Conservation (phyloP, 2,113 vertebrate species). For the Spea bombifrons region DNA sequence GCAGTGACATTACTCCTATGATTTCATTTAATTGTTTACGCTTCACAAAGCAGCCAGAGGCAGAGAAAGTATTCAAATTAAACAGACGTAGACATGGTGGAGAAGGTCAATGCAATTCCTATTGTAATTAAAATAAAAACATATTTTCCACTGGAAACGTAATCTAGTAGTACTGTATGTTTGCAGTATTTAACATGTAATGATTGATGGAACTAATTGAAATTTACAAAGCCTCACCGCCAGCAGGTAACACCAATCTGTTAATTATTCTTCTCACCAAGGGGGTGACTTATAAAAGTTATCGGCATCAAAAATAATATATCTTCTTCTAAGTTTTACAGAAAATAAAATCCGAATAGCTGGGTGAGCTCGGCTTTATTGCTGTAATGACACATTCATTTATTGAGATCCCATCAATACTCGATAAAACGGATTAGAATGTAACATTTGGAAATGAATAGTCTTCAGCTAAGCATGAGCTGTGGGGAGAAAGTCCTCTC, state of each 20-base stretch:
- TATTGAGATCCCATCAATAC: too few relatives aligned
- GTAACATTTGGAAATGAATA: too few relatives aligned
- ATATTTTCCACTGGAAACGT: constrained; percentile 35
- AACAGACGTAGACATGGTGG: constrained; percentile 21
- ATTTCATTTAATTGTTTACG: constrained; percentile 44
- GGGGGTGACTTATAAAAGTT: background rate
- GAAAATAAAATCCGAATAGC: too few relatives aligned
- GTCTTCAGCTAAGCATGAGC: too few relatives aligned
- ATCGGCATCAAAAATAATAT: too few relatives aligned
- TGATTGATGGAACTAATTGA: constrained; percentile 40
- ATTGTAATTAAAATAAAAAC: constrained; percentile 42
- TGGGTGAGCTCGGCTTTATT: too few relatives aligned
- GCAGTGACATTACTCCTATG: constrained; percentile 23
- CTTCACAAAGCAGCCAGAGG: constrained; percentile 23
- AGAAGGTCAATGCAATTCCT: constrained; percentile 42
- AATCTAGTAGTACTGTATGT: constrained; percentile 1
- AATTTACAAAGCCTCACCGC: constrained; percentile 28
- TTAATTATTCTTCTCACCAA: constrained; percentile 27
- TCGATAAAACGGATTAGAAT: too few relatives aligned
- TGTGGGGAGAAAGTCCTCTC: too few relatives aligned
- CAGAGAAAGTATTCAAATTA: constrained; percentile 35
- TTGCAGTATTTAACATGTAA: constrained; percentile 34
- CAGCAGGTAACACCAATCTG: constrained; percentile 30
- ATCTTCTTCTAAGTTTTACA: too few relatives aligned
- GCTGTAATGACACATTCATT: too few relatives aligned